Conservation (phyloP, 2,797 vertebrate species). For the Capromys pilorides region DNA sequence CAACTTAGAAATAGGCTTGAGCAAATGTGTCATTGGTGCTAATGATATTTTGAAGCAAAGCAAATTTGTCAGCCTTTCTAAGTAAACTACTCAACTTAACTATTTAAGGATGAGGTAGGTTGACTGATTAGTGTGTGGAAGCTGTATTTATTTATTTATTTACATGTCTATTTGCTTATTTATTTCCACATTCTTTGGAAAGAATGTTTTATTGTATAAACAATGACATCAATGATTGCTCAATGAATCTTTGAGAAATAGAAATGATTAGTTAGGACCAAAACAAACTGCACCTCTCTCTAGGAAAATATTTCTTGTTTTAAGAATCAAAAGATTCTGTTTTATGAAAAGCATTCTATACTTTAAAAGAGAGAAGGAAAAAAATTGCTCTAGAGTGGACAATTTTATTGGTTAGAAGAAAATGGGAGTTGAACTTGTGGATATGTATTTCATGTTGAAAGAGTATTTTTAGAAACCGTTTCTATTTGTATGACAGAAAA, state of each 20-base stretch:
- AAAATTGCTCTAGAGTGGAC: conserved; percentile 73
- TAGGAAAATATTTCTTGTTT: conserved; percentile 77
- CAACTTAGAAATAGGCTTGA: conserved; percentile 88
- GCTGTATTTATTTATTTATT: conserved; percentile 10
- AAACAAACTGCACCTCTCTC: conserved; percentile 78
- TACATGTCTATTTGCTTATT: conserved; percentile 66
- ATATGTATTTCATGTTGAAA: conserved; percentile 75
- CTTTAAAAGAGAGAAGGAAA: conserved; percentile 63
- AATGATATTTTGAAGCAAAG: conserved; percentile 90
- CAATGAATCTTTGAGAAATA: conserved; percentile 82
- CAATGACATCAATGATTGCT: conserved; percentile 78
- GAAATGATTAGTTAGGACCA: conserved; percentile 75
- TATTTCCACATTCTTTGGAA: conserved; percentile 54
- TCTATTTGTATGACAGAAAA: conserved; percentile 63
- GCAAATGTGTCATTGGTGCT: conserved; percentile 89
- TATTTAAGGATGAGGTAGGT: conserved; percentile 83
- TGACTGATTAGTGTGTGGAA: conserved; percentile 78
- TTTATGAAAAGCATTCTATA: conserved; percentile 13
- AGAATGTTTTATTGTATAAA: conserved; percentile 77
- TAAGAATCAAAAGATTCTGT: conserved; percentile 59
- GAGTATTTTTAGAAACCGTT: conserved; percentile 59
- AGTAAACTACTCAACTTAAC: conserved; percentile 86
- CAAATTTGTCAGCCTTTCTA: conserved; percentile 88
- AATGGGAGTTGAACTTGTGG: conserved; percentile 69
- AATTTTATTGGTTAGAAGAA: conserved; percentile 71